Conservation (phyloP, 2,113 vertebrate genomes). For the Pomatorhinus ruficollis region DNA sequence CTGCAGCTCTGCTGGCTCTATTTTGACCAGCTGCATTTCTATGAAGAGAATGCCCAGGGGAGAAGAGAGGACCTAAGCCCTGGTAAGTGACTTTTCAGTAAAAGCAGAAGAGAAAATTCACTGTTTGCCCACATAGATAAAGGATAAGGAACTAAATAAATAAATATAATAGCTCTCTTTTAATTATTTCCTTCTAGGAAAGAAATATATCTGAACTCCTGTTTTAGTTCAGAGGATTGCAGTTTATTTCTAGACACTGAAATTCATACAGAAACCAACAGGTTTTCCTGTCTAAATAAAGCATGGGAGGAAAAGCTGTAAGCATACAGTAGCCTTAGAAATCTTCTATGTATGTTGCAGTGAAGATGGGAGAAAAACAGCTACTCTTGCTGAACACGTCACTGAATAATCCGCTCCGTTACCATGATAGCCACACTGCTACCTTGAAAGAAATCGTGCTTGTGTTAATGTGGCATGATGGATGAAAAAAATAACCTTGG, state of each 20-base stretch:
- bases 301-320: constrained; percentile 13
- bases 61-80: not conserved
- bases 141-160: not conserved
- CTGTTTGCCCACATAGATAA: not conserved
- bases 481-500: constrained; percentile 47
- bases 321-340: constrained; percentile 18
- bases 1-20: not conserved
- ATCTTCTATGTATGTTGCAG: not conserved
- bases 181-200: not conserved
- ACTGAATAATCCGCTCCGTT: not conserved
- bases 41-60: not conserved
- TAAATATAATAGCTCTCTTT: not conserved
- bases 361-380: not conserved
- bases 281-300: constrained; percentile 44
- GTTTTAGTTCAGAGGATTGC: constrained; percentile 2
- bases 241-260: constrained; percentile 45
- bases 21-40: not conserved
- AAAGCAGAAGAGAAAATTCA: not conserved
- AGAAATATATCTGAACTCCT: not conserved
- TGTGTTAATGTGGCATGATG: not conserved
- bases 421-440: constrained; percentile 23
- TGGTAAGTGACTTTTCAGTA: not conserved
- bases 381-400: not conserved
- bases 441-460: constrained; percentile 7
- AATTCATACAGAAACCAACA: constrained; percentile 36